Evolutionary conservation across 2,113 vertebrate genomes (phyloP).

Genomic region (Serinus canaria): DNA sequence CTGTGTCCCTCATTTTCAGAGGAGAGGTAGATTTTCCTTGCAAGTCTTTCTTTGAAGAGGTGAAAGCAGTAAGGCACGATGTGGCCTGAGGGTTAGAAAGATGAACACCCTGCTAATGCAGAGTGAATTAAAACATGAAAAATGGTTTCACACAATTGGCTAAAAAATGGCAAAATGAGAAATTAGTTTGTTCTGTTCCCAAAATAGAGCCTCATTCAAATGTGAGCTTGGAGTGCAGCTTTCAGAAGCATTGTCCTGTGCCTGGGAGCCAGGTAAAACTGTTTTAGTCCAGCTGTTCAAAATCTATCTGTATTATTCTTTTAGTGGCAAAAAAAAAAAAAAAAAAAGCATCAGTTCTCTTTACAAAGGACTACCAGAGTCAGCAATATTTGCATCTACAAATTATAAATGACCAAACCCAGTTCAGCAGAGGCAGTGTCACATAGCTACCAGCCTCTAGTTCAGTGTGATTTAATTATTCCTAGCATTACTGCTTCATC

Average conservation of each 20-base stretch:
- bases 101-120: background rate
- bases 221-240: background rate
- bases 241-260: background rate
- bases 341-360: background rate
- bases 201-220: background rate
- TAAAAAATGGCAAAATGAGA: slow-evolving; percentile 9
- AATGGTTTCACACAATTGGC: background rate
- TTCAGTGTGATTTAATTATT: background rate
- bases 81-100: background rate
- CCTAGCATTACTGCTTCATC: background rate
- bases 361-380: background rate
- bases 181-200: slow-evolving; percentile 13
- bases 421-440: background rate
- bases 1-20: background rate
- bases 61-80: background rate
- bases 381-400: background rate
- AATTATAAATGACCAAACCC: background rate
- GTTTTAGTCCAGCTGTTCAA: background rate
- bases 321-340: background rate
- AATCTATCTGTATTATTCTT: background rate
- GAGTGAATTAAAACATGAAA: slow-evolving; percentile 24
- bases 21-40: background rate
- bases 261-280: background rate
- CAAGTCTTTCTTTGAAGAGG: background rate
- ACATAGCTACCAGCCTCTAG: background rate